phyloP scores from a whole-genome alignment of 2,797 vertebrate genomes.

The Pogonophryne albipinna region DNA sequence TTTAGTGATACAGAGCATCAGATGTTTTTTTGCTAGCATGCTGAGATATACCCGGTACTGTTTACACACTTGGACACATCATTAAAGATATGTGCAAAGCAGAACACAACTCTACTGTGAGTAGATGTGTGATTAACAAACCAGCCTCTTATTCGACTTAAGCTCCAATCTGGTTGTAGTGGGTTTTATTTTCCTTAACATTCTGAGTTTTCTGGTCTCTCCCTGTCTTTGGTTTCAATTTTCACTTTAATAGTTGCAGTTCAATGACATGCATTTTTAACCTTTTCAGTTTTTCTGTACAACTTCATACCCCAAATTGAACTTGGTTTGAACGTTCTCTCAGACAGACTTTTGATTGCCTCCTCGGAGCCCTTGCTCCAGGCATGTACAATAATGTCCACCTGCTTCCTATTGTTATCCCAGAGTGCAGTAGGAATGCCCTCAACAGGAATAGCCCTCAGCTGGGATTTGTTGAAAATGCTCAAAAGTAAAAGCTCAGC shows the following conservation, averaged over 20 bases:
- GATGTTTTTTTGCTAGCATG: too few species aligned
- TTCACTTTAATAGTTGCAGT: too few species aligned
- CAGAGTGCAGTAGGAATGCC: constrained; percentile 1
- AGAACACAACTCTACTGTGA: too few species aligned
- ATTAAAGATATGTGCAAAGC: too few species aligned
- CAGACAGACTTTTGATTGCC: constrained; percentile 3
- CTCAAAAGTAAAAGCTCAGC: constrained; percentile 23
- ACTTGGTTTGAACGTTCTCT: not conserved
- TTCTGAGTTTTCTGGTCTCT: not conserved
- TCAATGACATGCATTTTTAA: too few species aligned
- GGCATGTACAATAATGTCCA: not conserved
- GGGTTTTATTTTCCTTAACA: not conserved
- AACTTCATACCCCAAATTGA: not conserved
- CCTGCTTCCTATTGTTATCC: constrained; percentile 2
- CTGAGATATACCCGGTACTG: too few species aligned
- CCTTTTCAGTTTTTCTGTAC: too few species aligned
- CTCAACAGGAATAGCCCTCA: not conserved
- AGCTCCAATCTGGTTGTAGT: not conserved
- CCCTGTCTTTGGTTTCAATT: too few species aligned
- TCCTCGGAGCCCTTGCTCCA: not conserved
- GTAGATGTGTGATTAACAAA: too few species aligned
- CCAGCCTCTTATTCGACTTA: too few species aligned
- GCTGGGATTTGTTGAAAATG: not conserved
- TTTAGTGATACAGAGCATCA: not conserved
- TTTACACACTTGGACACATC: too few species aligned